A percentile compares a stretch with the other conserved stretches of the same genome.
Conservation (phyloP, 2,888 invertebrate species). For the Branchipolynoe longqiensis region DNA sequence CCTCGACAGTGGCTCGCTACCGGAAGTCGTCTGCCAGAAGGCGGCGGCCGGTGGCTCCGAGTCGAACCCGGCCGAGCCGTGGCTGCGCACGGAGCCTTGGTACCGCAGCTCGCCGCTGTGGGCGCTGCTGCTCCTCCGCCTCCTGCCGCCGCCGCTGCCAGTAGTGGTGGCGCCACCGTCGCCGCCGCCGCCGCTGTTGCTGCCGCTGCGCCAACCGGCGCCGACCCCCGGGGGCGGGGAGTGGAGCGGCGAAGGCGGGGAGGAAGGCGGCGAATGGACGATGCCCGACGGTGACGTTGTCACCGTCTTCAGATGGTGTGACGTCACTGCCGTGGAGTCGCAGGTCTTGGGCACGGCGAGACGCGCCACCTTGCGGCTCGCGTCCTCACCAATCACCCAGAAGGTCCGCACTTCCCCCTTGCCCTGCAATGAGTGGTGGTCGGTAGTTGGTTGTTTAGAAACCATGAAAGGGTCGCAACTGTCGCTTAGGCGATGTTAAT, state of each 20-base stretch:
- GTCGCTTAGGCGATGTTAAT: no score
- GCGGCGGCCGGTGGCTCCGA: no score
- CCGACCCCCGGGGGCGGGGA: neutral
- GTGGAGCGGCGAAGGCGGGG: neutral
- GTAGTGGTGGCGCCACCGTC: neutral
- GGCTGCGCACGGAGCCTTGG: no score
- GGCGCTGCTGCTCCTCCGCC: neutral
- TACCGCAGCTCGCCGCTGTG: neutral
- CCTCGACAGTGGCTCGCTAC: neutral
- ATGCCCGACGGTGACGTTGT: neutral
- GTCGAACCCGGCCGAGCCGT: no score
- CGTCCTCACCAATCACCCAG: slow-evolving; percentile 66
- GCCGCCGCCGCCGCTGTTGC: neutral
- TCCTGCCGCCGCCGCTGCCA: neutral
- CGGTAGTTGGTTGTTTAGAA: neutral
- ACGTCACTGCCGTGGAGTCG: no score
- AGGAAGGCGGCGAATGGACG: no score
- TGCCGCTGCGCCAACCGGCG: neutral
- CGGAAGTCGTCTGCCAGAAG: slow-evolving; percentile 7
- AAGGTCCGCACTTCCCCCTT: slow-evolving; percentile 65
- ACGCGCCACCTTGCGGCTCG: slow-evolving; percentile 30
- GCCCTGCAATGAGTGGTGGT: slow-evolving; percentile 61
- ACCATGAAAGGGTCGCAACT: no score
- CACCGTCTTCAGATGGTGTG: neutral
- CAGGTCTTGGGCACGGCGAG: neutral